Evolutionary conservation across 2,113 vertebrate species (phyloP), one percentile per base, ranked within the genome.

Genomic region (Shinisaurus crocodilurus): DNA sequence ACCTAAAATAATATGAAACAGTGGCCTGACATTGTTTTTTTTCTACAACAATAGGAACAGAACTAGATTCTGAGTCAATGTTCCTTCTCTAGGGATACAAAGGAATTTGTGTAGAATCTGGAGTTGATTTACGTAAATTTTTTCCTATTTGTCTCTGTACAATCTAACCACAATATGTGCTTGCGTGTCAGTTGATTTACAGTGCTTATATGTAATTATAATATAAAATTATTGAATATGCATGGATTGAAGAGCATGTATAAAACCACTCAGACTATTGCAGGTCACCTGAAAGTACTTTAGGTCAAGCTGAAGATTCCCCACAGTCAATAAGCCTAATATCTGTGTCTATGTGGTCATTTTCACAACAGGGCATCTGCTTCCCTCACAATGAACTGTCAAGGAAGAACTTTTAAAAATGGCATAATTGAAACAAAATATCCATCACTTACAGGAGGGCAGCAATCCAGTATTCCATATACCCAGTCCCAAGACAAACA

Each of bases 171-270:
- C 82, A 93, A 76, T 1, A 23, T 86, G 70, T 87, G 82, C 77
- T 89, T 94, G 82, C 82, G 70, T 91, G 93, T 91, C 94, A 90
- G 80, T 89, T 76, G 89, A 88, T 95, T 96, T 94, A 95, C 79
- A 80, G 54, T 7, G 54, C 74, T 85, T 88, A 69, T 45, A 85
- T 94, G 88, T 91, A 94, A 91, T 88, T 80, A 72, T 91, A 94
- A 96, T 45, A 92, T 85, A 81, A 97, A 96, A 91, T 88, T 87
- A 91, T 88, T 92, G 85, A 77, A 92, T 88, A 72, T n/a, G 57
- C 75, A 88, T 15, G 57, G 81, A 85, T 92, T 92, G 82, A 91
- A 83, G 90, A 89, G 69, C 37, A 91, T 88, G 54, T 43, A 72
- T 72, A 87, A 86, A 95, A 92, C 10, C 34, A 67, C 60, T 48